Evolutionary conservation across 2,888 invertebrate species (phyloP), one percentile per base, ranked within the genome.

Genomic region (Drosophila mimetica): DNA sequence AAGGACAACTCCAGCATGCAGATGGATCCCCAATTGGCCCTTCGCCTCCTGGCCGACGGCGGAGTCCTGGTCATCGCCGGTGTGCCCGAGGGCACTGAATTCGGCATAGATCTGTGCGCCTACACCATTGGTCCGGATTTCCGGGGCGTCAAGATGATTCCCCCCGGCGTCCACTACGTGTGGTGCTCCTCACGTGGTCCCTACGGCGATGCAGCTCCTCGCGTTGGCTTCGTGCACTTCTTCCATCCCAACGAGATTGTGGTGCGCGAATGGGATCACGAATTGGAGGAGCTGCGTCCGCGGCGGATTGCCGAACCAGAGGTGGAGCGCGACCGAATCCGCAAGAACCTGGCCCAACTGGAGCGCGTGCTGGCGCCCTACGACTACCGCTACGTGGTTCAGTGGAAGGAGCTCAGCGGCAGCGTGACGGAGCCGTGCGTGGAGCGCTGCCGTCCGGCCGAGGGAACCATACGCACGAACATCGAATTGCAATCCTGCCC

Each of bases 131-230:
- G 96, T 2, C 96, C 96, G 61, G 96, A 96, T 89, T 99, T 99
- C 91, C 88, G 91, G 0, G 99, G 99, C 0, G 94, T 99, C 28
- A 99, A 99, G 93, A 98, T 99, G 98, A 99, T 99, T 83, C 99
- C 99, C 0, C 97, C 98, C 1, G 99, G 99, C 6, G 92, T 98
- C 55, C 99, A 99, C 92, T 98, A 96, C 89, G 93, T 99, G 14
- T 97, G 97, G 92, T 98, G 96, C 90, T 88, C 90, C 2, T 89
- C 89, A 0, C 83, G 70, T 13, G 94, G 94, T 75, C 92, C 92
- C 1, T 93, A 93, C 52, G 94, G 94, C 0, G 95, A 95, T 82
- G 92, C 93, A 6, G 94, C 95, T 2, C 96, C 96, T 13, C 93
- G 97, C 75, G 95, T 96, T 55, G 97, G 98, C 4, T 98, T 98